Evolutionary conservation across 2,888 invertebrate genomes (phyloP).

Genomic region (Trissolcus japonicus): DNA sequence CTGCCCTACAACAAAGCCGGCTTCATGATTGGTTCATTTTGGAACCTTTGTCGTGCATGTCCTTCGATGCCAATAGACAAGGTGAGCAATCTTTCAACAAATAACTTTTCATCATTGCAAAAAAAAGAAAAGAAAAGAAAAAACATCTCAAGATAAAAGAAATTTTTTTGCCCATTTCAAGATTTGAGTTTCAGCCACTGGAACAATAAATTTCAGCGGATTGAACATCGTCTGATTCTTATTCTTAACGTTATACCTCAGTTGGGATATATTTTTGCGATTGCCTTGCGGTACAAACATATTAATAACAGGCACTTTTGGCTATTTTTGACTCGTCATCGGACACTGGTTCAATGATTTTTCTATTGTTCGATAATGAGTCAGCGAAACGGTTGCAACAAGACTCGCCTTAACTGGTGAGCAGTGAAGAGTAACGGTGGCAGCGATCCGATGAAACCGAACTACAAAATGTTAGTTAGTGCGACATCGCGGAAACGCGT

Average conservation of each 20-base stretch:
- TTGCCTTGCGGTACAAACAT: no score
- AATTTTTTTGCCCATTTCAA: neutral
- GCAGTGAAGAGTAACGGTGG: constrained; percentile 25
- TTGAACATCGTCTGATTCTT: no score
- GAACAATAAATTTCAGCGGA: no score
- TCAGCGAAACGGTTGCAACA: constrained; percentile 32
- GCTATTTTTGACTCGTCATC: constrained; percentile 12
- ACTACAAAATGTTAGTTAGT: constrained; percentile 38
- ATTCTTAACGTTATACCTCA: no score
- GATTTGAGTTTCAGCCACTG: no score
- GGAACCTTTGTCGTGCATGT: constrained; percentile 97
- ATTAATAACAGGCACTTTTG: neutral
- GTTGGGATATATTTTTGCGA: no score
- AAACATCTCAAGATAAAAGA: neutral
- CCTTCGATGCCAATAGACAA: constrained; percentile 97
- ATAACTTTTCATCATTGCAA: neutral
- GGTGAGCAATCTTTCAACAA: constrained; percentile 79
- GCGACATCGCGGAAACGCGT: constrained; percentile 43
- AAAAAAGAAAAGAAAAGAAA: no score
- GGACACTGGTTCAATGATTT: constrained; percentile 38
- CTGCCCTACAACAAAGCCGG: constrained; percentile 72
- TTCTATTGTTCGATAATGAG: constrained; percentile 34
- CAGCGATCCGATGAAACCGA: constrained; percentile 1
- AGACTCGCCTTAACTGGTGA: constrained; percentile 38
- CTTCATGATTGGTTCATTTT: constrained; percentile 97